Evolutionary conservation across 92 coral and sea anemone species (phyloP).

Genomic region (Bergia puertoricense): DNA sequence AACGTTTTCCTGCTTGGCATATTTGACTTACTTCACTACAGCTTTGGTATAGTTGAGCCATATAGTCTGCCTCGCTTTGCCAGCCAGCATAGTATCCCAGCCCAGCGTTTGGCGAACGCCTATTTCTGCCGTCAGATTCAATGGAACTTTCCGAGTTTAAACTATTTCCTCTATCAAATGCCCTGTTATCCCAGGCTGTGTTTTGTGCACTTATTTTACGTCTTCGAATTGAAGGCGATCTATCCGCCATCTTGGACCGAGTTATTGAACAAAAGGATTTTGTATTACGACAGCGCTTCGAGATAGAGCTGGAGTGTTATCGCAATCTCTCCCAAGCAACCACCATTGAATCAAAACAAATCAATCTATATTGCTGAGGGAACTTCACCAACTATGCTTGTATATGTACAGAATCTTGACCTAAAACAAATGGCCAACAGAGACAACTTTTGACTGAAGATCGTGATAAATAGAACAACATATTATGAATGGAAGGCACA

Average conservation of each 20-base stretch:
- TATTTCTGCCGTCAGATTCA: background rate
- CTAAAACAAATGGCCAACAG: background rate
- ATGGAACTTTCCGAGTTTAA: conserved; percentile 5
- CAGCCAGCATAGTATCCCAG: conserved; percentile 1
- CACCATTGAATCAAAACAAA: background rate
- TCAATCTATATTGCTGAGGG: background rate
- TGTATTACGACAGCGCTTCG: background rate
- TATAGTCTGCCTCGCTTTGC: conserved; percentile 21
- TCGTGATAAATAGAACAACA: background rate
- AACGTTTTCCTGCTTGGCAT: background rate
- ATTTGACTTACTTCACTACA: conserved; percentile 19
- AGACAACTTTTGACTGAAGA: background rate
- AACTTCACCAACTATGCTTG: background rate
- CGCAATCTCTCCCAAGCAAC: conserved; percentile 26
- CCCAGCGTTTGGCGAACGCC: background rate
- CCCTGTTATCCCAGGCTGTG: conserved; percentile 7
- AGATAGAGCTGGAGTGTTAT: conserved; percentile 1
- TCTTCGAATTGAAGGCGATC: conserved; percentile 26
- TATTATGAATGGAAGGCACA: background rate
- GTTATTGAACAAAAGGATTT: background rate
- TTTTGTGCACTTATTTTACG: background rate
- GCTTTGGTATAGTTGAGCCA: conserved; percentile 4
- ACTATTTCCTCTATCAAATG: background rate
- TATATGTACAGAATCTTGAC: background rate
- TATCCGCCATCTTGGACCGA: conserved; percentile 26